These are phyloP conservation scores for Tolmerus cingulatus DNA, from an alignment of 2,888 invertebrate species.

Conservation along the genomic window DNA sequence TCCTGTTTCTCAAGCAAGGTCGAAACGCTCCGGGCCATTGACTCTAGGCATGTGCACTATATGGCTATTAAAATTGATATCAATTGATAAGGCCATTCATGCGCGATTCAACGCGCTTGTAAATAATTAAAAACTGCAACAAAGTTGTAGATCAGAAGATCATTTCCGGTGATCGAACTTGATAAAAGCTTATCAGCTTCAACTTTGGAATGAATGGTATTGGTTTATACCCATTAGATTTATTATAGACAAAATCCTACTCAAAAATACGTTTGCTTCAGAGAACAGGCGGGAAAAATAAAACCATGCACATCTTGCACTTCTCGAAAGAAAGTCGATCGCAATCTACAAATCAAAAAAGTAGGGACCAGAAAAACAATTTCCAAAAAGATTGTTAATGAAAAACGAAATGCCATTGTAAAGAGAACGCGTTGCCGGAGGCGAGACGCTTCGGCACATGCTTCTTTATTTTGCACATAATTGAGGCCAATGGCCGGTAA, in stretches of 20 bases:
- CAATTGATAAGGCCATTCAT: not conserved
- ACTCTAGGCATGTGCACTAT: not conserved
- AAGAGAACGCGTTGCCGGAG: not conserved
- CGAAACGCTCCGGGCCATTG: not conserved
- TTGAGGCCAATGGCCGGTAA: conserved; percentile 44
- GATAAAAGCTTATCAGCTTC: not conserved
- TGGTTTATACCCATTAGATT: not conserved
- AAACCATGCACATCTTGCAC: not conserved
- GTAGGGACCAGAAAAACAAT: not conserved
- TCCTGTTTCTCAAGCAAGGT: not conserved
- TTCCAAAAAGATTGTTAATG: not conserved
- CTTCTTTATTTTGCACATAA: conserved; percentile 2
- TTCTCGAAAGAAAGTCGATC: not conserved
- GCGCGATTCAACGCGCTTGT: not conserved
- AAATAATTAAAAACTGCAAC: not conserved
- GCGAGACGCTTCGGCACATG: not conserved
- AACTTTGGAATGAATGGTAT: not conserved
- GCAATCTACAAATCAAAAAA: not conserved
- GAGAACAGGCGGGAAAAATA: not conserved
- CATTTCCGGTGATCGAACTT: not conserved
- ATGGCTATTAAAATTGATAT: not conserved
- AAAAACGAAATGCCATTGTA: not conserved
- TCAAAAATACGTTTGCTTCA: not conserved
- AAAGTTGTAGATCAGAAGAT: not conserved
- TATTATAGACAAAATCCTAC: not conserved